phyloP scores from a whole-genome alignment of 2,113 vertebrate genomes.

The Gallinago paraguaiae region DNA sequence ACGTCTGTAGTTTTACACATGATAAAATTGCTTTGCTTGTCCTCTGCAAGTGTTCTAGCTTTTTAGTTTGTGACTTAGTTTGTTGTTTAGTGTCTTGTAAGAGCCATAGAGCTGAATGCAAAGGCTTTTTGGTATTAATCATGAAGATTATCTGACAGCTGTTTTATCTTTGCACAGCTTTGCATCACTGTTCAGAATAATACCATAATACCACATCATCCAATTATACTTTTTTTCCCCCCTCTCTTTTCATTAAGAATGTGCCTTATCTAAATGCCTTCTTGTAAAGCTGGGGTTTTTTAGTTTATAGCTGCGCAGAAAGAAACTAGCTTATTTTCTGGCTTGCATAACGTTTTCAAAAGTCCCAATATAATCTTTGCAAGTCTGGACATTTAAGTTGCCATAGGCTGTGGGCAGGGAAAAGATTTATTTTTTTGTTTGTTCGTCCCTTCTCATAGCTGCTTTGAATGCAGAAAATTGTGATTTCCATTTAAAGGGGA shows the following conservation, averaged over 20 bases:
- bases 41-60: background rate
- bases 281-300: background rate
- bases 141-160: background rate
- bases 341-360: background rate
- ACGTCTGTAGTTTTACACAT: fast-evolving
- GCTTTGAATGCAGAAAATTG: constrained; percentile 9
- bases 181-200: background rate
- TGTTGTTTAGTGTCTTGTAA: background rate
- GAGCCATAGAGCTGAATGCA: background rate
- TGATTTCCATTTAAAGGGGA: constrained; percentile 27
- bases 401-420: background rate
- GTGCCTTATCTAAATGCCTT: background rate
- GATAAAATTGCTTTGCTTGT: fast-evolving
- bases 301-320: background rate
- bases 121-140: background rate
- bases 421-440: background rate
- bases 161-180: background rate
- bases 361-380: background rate
- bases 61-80: background rate
- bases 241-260: background rate
- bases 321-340: background rate
- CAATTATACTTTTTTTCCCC: background rate
- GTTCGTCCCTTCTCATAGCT: background rate
- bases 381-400: background rate
- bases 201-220: background rate